Percentiles rank a stretch among this genome's conserved stretches.
These are phyloP conservation scores for Acrocyrtus sp. DNA, from an alignment of 2,888 invertebrate genomes.

Conservation along the genomic window DNA sequence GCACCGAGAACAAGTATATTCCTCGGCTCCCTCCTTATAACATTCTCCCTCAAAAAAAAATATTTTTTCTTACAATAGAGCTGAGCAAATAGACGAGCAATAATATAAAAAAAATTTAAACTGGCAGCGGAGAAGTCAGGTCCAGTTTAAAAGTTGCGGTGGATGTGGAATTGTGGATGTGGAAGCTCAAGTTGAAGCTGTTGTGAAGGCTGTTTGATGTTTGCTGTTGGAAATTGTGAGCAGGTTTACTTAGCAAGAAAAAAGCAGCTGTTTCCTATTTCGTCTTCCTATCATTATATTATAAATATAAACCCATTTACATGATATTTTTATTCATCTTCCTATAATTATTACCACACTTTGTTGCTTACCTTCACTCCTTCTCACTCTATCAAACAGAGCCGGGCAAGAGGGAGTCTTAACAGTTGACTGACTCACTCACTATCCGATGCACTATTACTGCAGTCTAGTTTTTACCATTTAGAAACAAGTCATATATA, in stretches of 20 bases:
- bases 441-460: neutral
- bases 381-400: neutral
- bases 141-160: conserved; percentile 11
- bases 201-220: too few relatives aligned
- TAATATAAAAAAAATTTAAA: too few relatives aligned
- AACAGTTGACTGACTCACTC: conserved; percentile 30
- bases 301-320: too few relatives aligned
- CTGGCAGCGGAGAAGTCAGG: conserved; percentile 17
- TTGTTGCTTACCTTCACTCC: conserved; percentile 44
- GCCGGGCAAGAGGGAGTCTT: neutral
- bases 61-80: conserved; percentile 6
- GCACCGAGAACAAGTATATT: too few relatives aligned
- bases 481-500: too few relatives aligned
- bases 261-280: conserved; percentile 49
- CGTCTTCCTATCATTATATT: conserved; percentile 19
- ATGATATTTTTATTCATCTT: conserved; percentile 46
- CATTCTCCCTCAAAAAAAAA: too few relatives aligned
- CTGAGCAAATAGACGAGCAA: conserved; percentile 8
- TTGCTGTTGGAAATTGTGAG: too few relatives aligned
- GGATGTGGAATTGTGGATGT: too few relatives aligned
- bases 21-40: too few relatives aligned
- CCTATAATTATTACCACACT: conserved; percentile 49
- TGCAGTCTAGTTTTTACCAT: too few relatives aligned
- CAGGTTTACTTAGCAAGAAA: too few relatives aligned
- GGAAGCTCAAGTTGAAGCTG: too few relatives aligned